These are phyloP conservation scores for Chlamydotis undulata DNA, from an alignment of 2,113 vertebrate genomes.

Conservation along the genomic window DNA sequence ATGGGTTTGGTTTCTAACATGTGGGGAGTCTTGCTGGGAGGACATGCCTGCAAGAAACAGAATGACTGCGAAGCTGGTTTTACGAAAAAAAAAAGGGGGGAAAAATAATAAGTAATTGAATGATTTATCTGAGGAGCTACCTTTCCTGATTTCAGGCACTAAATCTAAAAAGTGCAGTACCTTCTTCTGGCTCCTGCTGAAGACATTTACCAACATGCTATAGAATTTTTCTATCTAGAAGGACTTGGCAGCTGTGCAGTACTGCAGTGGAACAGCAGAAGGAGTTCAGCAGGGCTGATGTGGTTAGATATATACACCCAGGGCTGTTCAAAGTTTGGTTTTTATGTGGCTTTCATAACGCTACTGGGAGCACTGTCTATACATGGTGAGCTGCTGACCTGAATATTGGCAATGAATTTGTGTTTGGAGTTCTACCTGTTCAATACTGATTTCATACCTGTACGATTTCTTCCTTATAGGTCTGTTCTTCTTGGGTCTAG, in stretches of 20 bases:
- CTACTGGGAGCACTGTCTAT: not conserved
- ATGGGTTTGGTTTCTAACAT: accelerated
- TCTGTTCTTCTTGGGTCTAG: constrained; percentile 94
- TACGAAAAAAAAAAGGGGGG: no score
- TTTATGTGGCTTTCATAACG: not conserved
- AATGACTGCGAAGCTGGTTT: not conserved
- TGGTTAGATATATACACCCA: not conserved
- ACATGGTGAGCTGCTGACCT: not conserved
- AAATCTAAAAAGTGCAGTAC: not conserved
- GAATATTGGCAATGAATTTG: not conserved
- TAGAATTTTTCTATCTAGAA: not conserved
- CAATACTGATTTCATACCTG: not conserved
- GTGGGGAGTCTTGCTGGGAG: not conserved
- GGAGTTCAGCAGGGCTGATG: not conserved
- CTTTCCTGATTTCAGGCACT: not conserved
- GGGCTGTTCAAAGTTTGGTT: not conserved
- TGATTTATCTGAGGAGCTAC: not conserved
- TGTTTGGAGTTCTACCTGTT: not conserved
- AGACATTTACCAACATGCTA: not conserved
- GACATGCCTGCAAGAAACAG: not conserved
- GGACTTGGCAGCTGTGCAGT: constrained; percentile 29
- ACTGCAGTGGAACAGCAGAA: constrained; percentile 23
- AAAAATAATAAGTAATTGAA: not conserved
- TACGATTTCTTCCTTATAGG: constrained; percentile 64
- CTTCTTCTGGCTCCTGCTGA: not conserved